Evolutionary conservation across 1,140 invertebrate species (phyloP).

Genomic region (Cotesia vestalis): DNA sequence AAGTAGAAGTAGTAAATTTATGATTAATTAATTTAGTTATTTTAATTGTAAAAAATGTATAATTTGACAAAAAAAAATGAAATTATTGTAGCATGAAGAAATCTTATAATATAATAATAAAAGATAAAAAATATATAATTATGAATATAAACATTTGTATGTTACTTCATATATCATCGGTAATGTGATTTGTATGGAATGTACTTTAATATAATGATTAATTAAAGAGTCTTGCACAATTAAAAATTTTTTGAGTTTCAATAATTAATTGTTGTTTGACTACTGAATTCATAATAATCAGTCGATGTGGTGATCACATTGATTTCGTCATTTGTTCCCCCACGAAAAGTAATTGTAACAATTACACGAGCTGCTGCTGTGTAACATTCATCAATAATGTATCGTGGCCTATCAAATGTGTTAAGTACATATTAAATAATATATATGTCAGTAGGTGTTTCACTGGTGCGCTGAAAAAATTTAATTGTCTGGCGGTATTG

Average conservation of each 20-base stretch:
- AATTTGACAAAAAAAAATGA: background rate
- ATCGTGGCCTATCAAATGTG: too few species aligned
- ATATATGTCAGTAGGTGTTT: too few species aligned
- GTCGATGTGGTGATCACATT: background rate
- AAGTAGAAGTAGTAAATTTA: too few species aligned
- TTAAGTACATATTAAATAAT: too few species aligned
- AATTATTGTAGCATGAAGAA: background rate
- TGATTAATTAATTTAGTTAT: too few species aligned
- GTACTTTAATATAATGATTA: slow-evolving; percentile 42
- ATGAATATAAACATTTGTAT: background rate
- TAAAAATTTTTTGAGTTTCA: slow-evolving; percentile 19
- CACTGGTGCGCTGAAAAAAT: too few species aligned
- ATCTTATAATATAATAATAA: background rate
- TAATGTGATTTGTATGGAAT: slow-evolving; percentile 42
- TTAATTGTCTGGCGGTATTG: too few species aligned
- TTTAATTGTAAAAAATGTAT: background rate
- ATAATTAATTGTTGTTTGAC: background rate
- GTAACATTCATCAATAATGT: too few species aligned
- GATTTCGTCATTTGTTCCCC: slow-evolving; percentile 15
- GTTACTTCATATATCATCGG: slow-evolving; percentile 31
- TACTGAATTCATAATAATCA: too few species aligned
- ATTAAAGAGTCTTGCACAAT: slow-evolving; percentile 24
- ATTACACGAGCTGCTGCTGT: too few species aligned
- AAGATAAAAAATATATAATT: slow-evolving; percentile 6
- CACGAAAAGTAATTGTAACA: background rate